Evolutionary conservation across 35 echinoderm and acorn worm genomes (phyloP).

Genomic region (Patiria miniata): DNA sequence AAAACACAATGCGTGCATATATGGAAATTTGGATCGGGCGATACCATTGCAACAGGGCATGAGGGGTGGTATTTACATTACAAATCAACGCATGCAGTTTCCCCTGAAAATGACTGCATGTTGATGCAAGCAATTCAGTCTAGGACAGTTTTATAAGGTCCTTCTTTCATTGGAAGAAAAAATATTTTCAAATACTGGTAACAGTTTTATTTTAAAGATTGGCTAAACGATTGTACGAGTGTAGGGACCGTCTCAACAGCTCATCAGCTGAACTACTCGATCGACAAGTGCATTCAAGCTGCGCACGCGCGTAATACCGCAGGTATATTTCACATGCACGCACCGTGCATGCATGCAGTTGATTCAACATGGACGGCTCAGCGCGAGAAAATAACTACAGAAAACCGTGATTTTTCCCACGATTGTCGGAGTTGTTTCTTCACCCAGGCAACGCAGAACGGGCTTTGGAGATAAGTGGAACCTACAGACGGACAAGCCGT

Average conservation of each 20-base stretch:
- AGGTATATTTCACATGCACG: background rate
- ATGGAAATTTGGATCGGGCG: background rate
- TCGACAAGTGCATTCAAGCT: background rate
- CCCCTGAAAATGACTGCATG: background rate
- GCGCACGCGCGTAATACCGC: background rate
- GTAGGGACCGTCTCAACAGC: background rate
- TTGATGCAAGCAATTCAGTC: background rate
- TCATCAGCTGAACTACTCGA: background rate
- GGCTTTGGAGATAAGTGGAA: background rate
- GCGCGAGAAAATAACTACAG: background rate
- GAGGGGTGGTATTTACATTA: background rate
- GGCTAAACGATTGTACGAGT: background rate
- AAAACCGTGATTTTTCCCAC: conserved; percentile 7
- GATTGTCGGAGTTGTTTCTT: background rate
- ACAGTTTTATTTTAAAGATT: background rate
- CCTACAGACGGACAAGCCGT: background rate
- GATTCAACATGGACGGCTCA: background rate
- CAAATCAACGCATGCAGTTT: background rate
- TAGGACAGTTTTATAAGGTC: background rate
- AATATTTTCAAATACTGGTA: background rate
- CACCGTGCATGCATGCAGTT: background rate
- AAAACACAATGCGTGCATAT: conserved; percentile 19
- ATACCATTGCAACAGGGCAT: background rate
- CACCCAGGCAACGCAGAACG: background rate
- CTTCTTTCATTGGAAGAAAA: background rate